Evolutionary conservation across 2,113 vertebrate species (phyloP).

Genomic region (Dipodomys merriami): DNA sequence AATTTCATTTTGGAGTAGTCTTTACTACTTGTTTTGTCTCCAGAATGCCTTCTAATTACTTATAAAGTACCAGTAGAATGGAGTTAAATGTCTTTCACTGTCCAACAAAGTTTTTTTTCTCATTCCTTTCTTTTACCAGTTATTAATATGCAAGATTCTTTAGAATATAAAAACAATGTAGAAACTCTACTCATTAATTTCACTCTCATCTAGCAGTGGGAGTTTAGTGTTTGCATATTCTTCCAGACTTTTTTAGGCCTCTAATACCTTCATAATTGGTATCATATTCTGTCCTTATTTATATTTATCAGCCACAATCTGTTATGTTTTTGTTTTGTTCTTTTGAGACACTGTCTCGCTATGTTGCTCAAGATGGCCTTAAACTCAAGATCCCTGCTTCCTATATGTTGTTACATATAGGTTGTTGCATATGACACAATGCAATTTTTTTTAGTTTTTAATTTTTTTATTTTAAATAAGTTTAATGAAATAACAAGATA

Average conservation of each 20-base stretch:
- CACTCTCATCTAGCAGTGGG: neutral
- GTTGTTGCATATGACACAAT: too few species aligned
- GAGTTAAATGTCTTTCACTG: constrained; percentile 16
- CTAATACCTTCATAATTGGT: neutral
- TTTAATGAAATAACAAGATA: constrained; percentile 92
- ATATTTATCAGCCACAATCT: neutral
- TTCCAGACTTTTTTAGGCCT: neutral
- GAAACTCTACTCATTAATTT: constrained; percentile 4
- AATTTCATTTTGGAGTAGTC: neutral
- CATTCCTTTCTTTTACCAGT: neutral
- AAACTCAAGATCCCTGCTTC: neutral
- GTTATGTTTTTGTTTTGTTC: neutral
- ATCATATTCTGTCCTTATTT: constrained; percentile 3
- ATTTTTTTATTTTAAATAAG: constrained; percentile 92
- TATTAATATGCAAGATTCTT: constrained; percentile 43
- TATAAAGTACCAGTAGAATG: neutral
- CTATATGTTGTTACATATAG: too few species aligned
- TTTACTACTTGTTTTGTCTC: neutral
- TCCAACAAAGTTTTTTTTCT: constrained; percentile 4
- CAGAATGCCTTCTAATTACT: neutral
- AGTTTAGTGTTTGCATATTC: constrained; percentile 33
- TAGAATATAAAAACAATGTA: neutral
- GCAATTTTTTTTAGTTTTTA: neutral
- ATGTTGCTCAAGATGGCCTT: neutral
- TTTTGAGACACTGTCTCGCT: neutral